Percentiles rank a stretch among this genome's conserved stretches.
These are phyloP conservation scores for Chelon auratus DNA, from an alignment of 2,797 vertebrate genomes.

Conservation along the genomic window DNA sequence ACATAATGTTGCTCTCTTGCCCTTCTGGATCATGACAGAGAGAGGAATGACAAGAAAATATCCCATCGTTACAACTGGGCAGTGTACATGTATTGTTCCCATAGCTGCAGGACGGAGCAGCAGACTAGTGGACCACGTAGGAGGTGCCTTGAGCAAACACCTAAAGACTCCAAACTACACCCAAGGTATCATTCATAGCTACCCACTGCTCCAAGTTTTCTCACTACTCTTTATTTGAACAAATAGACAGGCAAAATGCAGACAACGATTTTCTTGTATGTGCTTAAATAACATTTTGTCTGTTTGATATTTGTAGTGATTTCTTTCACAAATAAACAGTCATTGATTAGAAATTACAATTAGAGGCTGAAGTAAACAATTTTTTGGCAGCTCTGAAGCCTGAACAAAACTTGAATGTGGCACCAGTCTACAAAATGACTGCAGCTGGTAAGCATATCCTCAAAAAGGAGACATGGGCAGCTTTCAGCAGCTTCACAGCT, in stretches of 20 bases:
- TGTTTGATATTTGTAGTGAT: background rate
- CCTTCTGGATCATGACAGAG: background rate
- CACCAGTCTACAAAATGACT: background rate
- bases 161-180: too few relatives aligned
- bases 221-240: too few relatives aligned
- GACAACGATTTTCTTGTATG: too few relatives aligned
- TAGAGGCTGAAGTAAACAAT: background rate
- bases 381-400: background rate
- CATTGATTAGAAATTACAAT: background rate
- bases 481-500: background rate
- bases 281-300: background rate
- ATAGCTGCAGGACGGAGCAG: too few relatives aligned
- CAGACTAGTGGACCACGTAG: too few relatives aligned
- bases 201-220: too few relatives aligned
- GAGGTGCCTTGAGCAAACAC: too few relatives aligned
- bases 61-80: constrained; percentile 5
- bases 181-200: too few relatives aligned
- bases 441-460: too few relatives aligned
- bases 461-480: too few relatives aligned
- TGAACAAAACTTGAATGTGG: background rate
- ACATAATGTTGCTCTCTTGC: constrained; percentile 3
- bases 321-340: background rate
- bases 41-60: background rate
- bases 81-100: background rate
- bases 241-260: too few relatives aligned